Evolutionary conservation across 2,113 vertebrate genomes (phyloP).

Genomic region (Burhinus oedicnemus): DNA sequence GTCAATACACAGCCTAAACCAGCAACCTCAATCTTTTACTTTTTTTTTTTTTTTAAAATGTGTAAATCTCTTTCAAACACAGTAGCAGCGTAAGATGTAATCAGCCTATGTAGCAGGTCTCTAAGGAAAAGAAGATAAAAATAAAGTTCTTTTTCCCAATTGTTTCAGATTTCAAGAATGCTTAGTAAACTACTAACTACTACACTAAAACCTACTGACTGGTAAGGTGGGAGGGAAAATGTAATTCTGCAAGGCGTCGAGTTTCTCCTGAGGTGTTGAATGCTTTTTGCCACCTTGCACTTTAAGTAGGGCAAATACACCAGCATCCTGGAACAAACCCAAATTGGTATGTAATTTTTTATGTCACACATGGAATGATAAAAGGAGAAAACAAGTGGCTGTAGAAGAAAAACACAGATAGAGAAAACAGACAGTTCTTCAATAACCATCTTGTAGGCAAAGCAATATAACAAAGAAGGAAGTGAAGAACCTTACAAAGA

Average conservation of each 20-base stretch:
- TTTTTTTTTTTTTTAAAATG: neutral
- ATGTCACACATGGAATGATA: neutral
- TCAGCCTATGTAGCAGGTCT: neutral
- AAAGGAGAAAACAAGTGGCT: neutral
- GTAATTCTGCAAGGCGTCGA: accelerated
- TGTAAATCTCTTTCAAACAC: neutral
- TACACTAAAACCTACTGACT: neutral
- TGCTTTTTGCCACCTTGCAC: neutral
- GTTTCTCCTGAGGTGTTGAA: neutral
- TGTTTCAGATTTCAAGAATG: neutral
- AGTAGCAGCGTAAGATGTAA: neutral
- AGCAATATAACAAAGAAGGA: neutral
- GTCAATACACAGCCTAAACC: neutral
- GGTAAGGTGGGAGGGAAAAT: neutral
- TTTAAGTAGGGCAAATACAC: neutral
- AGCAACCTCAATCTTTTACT: accelerated
- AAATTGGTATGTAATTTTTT: neutral
- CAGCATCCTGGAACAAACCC: neutral
- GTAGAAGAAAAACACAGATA: neutral
- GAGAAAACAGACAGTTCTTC: neutral
- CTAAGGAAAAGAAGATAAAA: neutral
- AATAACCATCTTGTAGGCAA: neutral
- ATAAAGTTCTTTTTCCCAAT: neutral
- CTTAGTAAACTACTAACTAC: neutral
- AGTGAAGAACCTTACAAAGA: neutral